These are phyloP conservation scores for Heterochromis multidens DNA, from an alignment of 2,113 vertebrate species.

Conservation along the genomic window DNA sequence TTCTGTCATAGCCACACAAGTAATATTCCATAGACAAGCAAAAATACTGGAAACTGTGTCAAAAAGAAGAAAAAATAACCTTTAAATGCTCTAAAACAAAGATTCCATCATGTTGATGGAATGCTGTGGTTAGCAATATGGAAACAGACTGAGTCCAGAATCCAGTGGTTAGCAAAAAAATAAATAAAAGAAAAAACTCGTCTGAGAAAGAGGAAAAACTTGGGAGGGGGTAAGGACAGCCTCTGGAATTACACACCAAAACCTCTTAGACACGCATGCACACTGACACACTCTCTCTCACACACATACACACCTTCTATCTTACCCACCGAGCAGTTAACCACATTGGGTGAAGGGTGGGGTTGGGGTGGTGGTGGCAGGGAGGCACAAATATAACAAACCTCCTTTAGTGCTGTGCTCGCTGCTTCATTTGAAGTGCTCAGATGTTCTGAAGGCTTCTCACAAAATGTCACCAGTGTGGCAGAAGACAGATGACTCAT, in stretches of 20 bases:
- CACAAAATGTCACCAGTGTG: neutral
- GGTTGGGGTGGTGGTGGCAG: constrained; percentile 35
- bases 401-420: constrained; percentile 44
- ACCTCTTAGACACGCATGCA: neutral
- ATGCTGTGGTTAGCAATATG: constrained; percentile 78
- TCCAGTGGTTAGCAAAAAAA: constrained; percentile 73
- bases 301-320: constrained; percentile 42
- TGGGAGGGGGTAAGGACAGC: constrained; percentile 64
- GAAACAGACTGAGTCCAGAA: constrained; percentile 75
- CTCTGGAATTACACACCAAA: constrained; percentile 74
- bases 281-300: neutral
- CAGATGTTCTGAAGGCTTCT: constrained; percentile 17
- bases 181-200: constrained; percentile 66
- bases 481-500: neutral
- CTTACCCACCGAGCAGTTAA: constrained; percentile 59
- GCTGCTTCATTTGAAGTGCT: constrained; percentile 52
- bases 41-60: constrained; percentile 66
- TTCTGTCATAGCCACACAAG: constrained; percentile 33
- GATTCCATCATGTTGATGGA: constrained; percentile 83
- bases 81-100: constrained; percentile 70
- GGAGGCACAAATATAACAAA: constrained; percentile 56
- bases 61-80: constrained; percentile 61
- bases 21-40: constrained; percentile 60
- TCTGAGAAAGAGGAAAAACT: constrained; percentile 71
- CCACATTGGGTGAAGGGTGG: constrained; percentile 67